These are phyloP conservation scores for Lagopus muta DNA, from an alignment of 2,113 vertebrate species.

Conservation along the genomic window DNA sequence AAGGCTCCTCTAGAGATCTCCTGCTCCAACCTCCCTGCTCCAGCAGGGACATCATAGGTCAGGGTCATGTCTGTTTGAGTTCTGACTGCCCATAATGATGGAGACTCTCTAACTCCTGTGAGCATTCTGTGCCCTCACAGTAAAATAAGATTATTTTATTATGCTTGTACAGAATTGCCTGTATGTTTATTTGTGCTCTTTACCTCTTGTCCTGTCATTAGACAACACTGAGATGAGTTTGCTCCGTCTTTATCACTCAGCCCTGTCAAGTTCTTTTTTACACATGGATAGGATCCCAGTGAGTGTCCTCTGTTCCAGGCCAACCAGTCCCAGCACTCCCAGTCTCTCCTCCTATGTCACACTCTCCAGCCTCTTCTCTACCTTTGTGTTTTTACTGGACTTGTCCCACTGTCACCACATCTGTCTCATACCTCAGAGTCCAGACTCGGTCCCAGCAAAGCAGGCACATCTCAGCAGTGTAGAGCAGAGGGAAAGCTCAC, in stretches of 20 bases:
- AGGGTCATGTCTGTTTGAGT: not conserved
- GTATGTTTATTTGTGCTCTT: not conserved
- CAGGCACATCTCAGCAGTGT: not conserved
- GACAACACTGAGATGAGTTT: not conserved
- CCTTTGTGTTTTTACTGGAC: not conserved
- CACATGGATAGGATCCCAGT: rapidly evolving
- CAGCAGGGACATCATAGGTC: not conserved
- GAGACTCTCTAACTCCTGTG: not conserved
- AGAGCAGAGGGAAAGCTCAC: not conserved
- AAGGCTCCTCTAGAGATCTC: not conserved
- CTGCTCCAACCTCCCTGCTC: not conserved
- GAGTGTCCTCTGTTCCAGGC: not conserved
- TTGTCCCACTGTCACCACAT: not conserved
- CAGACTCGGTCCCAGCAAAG: not conserved
- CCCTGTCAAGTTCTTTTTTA: not conserved
- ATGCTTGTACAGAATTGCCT: not conserved
- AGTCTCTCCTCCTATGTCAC: not conserved
- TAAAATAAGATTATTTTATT: not conserved
- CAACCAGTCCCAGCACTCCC: not conserved
- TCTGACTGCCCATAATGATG: not conserved
- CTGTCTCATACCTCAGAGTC: not conserved
- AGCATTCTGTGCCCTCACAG: not conserved
- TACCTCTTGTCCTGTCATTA: not conserved
- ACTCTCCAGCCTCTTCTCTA: not conserved
- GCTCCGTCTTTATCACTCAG: not conserved